phyloP scores from a whole-genome alignment of 2,113 vertebrate genomes.

The Coracopsis vasa region DNA sequence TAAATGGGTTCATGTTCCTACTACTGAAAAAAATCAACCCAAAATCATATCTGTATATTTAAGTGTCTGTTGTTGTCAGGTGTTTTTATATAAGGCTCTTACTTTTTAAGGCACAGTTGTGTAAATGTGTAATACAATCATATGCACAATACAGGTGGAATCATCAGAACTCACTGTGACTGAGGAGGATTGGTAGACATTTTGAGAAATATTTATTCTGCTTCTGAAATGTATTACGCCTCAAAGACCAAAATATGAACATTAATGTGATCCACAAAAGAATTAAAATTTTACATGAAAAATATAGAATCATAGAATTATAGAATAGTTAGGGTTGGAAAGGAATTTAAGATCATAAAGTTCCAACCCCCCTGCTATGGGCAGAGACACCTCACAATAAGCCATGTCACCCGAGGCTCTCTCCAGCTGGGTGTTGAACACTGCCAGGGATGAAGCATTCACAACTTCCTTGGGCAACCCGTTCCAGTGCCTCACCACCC shows the following conservation, averaged over 20 bases:
- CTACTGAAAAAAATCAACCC: not conserved
- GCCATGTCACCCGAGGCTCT: too few relatives aligned
- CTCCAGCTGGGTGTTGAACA: too few relatives aligned
- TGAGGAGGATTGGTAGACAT: rapidly evolving
- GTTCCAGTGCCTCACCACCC: too few relatives aligned
- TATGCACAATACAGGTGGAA: not conserved
- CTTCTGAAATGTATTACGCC: not conserved
- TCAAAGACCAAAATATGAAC: not conserved
- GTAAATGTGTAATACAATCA: not conserved
- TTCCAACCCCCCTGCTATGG: too few relatives aligned
- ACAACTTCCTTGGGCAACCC: too few relatives aligned
- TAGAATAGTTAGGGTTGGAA: too few relatives aligned
- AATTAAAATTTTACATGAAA: not conserved
- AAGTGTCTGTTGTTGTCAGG: not conserved
- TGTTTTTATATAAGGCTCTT: not conserved
- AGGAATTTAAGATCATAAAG: too few relatives aligned
- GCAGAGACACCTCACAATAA: too few relatives aligned
- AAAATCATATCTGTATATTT: not conserved
- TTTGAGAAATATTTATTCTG: not conserved
- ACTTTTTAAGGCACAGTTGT: not conserved
- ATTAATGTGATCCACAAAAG: not conserved
- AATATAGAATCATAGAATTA: not conserved
- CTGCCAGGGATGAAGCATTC: too few relatives aligned
- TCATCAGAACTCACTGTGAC: not conserved
- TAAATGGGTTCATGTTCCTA: not conserved